phyloP scores from a whole-genome alignment of 2,797 vertebrate species.

The Micrastur ruficollis region DNA sequence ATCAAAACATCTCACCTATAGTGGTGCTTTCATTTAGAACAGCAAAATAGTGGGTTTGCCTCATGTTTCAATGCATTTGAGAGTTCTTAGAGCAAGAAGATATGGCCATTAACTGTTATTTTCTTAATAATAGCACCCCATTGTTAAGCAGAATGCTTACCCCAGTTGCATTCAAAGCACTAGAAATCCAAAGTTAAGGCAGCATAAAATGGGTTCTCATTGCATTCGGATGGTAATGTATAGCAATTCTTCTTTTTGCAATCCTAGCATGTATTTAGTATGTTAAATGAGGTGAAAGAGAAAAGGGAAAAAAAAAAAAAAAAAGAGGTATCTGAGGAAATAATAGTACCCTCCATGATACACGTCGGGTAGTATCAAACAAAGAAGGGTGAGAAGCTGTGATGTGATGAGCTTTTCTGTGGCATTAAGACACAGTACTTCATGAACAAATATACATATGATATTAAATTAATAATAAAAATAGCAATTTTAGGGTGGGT shows the following conservation, averaged over 20 bases:
- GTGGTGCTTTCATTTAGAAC: conserved; percentile 3
- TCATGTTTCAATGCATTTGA: conserved; percentile 13
- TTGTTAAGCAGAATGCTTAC: conserved; percentile 49
- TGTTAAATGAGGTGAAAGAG: conserved; percentile 13
- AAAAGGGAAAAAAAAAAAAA: background rate
- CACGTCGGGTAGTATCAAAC: background rate
- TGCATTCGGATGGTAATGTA: conserved; percentile 12
- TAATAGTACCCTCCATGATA: background rate
- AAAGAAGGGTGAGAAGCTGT: background rate
- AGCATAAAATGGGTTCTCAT: conserved; percentile 30
- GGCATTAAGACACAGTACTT: background rate
- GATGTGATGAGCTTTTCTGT: background rate
- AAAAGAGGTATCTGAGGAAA: background rate
- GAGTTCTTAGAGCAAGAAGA: conserved; percentile 41
- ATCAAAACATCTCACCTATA: conserved; percentile 19
- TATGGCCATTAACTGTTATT: conserved; percentile 59
- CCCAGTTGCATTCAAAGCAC: conserved; percentile 14
- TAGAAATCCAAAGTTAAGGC: conserved; percentile 53
- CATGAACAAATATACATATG: background rate
- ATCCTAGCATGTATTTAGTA: background rate
- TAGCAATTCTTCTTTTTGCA: background rate
- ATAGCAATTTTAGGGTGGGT: background rate
- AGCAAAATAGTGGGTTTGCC: conserved; percentile 21
- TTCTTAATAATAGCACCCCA: conserved; percentile 52
- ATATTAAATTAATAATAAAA: background rate